These are phyloP conservation scores for Acrocephalus arundinaceus DNA, from an alignment of 2,113 vertebrate species.

Conservation along the genomic window DNA sequence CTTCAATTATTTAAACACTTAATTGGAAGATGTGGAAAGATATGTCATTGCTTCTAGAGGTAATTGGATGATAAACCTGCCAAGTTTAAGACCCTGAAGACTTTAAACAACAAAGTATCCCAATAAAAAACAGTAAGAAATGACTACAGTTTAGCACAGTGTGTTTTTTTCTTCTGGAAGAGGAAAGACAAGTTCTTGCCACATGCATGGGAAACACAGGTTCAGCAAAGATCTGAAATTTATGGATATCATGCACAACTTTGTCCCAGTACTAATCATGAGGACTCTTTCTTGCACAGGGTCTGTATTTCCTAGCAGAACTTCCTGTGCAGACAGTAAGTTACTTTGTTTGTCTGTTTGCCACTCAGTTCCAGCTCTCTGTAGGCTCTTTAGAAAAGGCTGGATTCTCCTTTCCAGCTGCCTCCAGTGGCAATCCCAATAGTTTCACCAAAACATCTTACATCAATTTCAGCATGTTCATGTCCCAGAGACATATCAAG, in stretches of 20 bases:
- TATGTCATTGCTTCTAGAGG: fast-evolving
- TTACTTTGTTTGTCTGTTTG: background rate
- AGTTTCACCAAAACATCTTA: background rate
- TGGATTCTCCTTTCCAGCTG: background rate
- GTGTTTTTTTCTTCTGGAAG: background rate
- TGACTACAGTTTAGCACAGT: background rate
- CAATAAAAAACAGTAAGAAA: background rate
- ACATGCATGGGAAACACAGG: background rate
- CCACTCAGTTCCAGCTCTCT: background rate
- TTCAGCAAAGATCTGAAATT: background rate
- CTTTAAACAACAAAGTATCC: background rate
- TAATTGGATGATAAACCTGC: background rate
- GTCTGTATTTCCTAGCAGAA: background rate
- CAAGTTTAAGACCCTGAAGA: background rate
- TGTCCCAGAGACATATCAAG: background rate
- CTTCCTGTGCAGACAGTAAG: background rate
- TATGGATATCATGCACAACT: fast-evolving
- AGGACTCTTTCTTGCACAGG: background rate
- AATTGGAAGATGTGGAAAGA: background rate
- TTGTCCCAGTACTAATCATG: background rate
- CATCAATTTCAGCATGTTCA: background rate
- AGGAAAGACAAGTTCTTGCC: background rate
- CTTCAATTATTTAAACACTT: background rate
- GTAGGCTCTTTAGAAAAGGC: background rate
- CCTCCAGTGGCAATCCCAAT: background rate